phyloP scores from a whole-genome alignment of 2,888 invertebrate genomes.

The Seira musarum region DNA sequence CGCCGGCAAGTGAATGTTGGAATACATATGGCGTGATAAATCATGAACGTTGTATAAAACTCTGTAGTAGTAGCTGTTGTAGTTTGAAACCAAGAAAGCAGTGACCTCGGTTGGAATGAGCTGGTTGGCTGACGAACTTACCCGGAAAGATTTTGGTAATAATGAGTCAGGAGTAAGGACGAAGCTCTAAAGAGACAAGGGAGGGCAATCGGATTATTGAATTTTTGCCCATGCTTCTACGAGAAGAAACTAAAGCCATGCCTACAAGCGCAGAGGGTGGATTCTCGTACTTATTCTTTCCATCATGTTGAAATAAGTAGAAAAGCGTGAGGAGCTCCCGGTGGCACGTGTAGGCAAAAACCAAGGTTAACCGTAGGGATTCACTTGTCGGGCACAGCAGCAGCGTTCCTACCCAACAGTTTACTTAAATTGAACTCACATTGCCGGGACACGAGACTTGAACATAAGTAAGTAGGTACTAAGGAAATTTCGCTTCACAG shows the following conservation, averaged over 20 bases:
- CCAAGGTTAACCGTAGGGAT: conserved; percentile 56
- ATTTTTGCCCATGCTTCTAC: not conserved
- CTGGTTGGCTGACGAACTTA: conserved; percentile 28
- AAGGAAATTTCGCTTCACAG: not conserved
- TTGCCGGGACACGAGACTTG: conserved; percentile 45
- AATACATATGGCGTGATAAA: no score
- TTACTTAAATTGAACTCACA: conserved; percentile 18
- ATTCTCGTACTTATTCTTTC: not conserved
- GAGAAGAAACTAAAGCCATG: not conserved
- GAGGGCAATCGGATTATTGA: conserved; percentile 11
- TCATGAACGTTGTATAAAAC: no score
- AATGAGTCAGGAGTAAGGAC: not conserved
- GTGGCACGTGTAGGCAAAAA: conserved; percentile 43
- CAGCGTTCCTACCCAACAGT: not conserved
- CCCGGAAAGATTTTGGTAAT: conserved; percentile 36
- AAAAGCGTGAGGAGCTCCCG: conserved; percentile 25
- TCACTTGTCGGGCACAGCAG: conserved; percentile 1
- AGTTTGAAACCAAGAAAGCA: no score
- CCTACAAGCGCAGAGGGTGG: not conserved
- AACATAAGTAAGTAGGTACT: not conserved
- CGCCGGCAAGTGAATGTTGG: no score
- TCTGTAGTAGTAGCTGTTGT: no score
- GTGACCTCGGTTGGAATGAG: conserved; percentile 3
- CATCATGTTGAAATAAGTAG: not conserved
- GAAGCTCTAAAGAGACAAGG: conserved; percentile 2